A percentile compares a stretch with the other conserved stretches of the same genome.
These are phyloP conservation scores for Ciconia nigra DNA, from an alignment of 2,797 vertebrate species.

Conservation along the genomic window DNA sequence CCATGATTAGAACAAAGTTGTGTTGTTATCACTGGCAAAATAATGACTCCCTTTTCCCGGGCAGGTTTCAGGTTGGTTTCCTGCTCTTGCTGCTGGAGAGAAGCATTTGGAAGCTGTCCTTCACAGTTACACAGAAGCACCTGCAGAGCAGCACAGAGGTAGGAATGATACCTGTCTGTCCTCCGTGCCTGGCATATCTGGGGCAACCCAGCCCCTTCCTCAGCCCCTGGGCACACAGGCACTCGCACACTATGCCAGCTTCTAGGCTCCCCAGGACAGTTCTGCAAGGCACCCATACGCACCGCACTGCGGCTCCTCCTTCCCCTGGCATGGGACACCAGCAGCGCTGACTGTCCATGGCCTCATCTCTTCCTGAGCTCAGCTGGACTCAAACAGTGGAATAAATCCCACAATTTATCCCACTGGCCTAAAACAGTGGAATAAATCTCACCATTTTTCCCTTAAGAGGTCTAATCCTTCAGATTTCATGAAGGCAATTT, in stretches of 20 bases:
- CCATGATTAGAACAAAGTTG: conserved; percentile 13
- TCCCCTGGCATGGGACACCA: background rate
- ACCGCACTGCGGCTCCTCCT: background rate
- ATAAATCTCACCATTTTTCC: background rate
- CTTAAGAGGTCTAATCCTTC: background rate
- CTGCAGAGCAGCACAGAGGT: background rate
- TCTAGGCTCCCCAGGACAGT: background rate
- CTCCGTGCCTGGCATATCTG: background rate
- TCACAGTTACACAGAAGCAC: background rate
- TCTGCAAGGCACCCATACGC: background rate
- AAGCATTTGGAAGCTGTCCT: background rate
- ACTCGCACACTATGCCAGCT: background rate
- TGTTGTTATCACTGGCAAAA: conserved; percentile 5
- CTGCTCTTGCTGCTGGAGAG: background rate
- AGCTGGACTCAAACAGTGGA: background rate
- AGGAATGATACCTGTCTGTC: background rate
- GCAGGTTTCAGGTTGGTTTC: background rate
- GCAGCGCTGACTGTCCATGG: background rate
- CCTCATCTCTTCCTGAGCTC: background rate
- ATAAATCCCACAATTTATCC: background rate
- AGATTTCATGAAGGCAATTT: background rate
- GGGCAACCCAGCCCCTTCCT: background rate
- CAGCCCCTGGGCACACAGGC: background rate
- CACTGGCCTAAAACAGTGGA: background rate
- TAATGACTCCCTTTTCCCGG: background rate